These are phyloP conservation scores for Plodia interpunctella DNA, from an alignment of 1,140 invertebrate genomes.

Conservation along the genomic window DNA sequence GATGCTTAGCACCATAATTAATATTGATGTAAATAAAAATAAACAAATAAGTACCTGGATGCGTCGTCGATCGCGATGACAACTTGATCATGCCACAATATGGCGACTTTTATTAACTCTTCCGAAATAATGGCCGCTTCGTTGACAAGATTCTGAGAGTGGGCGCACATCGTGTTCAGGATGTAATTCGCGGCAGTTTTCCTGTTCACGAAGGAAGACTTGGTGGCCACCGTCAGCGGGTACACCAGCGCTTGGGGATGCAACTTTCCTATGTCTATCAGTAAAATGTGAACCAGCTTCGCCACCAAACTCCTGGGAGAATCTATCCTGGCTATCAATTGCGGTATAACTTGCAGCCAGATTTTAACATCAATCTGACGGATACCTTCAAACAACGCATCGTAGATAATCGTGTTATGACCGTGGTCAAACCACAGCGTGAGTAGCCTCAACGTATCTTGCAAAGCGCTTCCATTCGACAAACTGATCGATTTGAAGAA, in stretches of 20 bases:
- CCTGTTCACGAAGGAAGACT: conserved; percentile 90
- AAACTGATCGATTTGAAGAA: conserved; percentile 97
- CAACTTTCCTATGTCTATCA: conserved; percentile 95
- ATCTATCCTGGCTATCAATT: conserved; percentile 98
- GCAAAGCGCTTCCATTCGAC: conserved; percentile 93
- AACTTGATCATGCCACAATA: conserved; percentile 99
- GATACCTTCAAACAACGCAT: conserved; percentile 94
- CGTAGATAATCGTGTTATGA: conserved; percentile 93
- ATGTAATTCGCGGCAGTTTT: conserved; percentile 96
- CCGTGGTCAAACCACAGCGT: conserved; percentile 98
- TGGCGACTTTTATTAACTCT: conserved; percentile 98
- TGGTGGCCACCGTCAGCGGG: conserved; percentile 97
- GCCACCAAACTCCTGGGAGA: conserved; percentile 92
- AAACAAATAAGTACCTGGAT: conserved; percentile 78
- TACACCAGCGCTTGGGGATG: conserved; percentile 96
- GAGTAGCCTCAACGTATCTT: conserved; percentile 95
- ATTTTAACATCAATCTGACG: conserved; percentile 96
- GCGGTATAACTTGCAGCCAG: conserved; percentile 99
- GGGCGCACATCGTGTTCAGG: conserved; percentile 95
- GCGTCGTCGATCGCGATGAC: conserved; percentile 99
- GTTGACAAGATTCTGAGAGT: conserved; percentile 94
- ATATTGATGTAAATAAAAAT: not conserved
- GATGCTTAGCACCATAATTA: too few relatives aligned
- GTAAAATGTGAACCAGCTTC: conserved; percentile 92
- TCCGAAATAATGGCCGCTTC: conserved; percentile 97